Base-by-base conservation (phyloP, 2,888 invertebrate species). In the Gymnoscelis rufifasciata region DNA sequence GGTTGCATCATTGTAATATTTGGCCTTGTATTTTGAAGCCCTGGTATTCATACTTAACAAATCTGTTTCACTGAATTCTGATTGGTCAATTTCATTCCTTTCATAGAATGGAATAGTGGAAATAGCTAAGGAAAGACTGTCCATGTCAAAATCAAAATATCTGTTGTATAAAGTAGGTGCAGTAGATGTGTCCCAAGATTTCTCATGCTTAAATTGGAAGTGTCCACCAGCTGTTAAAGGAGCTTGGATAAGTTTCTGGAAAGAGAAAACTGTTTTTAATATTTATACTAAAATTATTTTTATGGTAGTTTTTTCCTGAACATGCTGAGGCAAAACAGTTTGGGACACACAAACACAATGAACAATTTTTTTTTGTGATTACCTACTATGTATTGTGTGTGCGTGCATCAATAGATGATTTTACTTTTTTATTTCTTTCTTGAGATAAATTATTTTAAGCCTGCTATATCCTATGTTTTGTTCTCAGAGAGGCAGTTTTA, bases 201-300 rank as follows among this genome's bases (percentile, higher is more conserved):
- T 89, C 60, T 89, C 89, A 58, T 88, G 88, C 64, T 88, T 88
- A 49, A 89, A 89, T 65, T 89, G 88, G 54, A 89, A 89, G 63
- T 89, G 87, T 3, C 83, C 83, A n/a, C 88, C 88, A 1, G 75
- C 59, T 12, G 84, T 76, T 13, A 79, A 56, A 7, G 88, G 80
- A 27, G 78, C 75, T 64, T 79, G 72, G 40, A 81, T 79, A 1
- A 89, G 70, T 71, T 83, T 75, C 88, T 89, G 75, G 45, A 75
- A 75, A 51, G 8, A 43, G 57, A 54, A 36, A 14, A 13, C n/a
- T n/a, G n/a, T n/a, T n/a, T n/a, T n/a, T n/a, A n/a, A n/a, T n/a
- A n/a, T n/a, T n/a, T n/a, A n/a, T n/a, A n/a, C n/a, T n/a, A n/a
- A n/a, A n/a, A n/a, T n/a, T n/a, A n/a, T n/a, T n/a, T n/a, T n/a